These are phyloP conservation scores for Phymanthus crucifer DNA, from an alignment of 92 coral and sea anemone species.

Conservation along the genomic window DNA sequence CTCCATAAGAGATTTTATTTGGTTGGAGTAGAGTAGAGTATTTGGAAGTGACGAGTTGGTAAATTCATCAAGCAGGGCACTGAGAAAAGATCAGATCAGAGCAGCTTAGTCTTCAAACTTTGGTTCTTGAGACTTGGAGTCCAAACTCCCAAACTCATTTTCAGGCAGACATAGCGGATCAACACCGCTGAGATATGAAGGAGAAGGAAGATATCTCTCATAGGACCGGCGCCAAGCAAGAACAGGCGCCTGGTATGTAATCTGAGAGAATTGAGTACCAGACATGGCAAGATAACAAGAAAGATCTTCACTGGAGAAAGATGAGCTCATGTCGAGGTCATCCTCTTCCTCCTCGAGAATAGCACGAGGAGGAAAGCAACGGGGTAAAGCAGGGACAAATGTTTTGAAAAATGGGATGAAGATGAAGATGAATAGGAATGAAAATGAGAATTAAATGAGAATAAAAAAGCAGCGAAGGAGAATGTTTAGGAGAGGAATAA, in stretches of 20 bases:
- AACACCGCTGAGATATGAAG: constrained; percentile 23
- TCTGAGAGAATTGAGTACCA: constrained; percentile 4
- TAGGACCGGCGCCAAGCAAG: constrained; percentile 43
- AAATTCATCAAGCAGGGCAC: background rate
- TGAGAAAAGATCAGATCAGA: background rate
- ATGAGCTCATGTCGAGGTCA: constrained; percentile 2
- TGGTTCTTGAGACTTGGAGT: background rate
- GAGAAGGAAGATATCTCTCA: constrained; percentile 40
- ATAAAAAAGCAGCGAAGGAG: background rate
- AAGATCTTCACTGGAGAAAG: constrained; percentile 40
- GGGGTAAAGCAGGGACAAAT: background rate
- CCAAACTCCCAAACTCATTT: constrained; percentile 24
- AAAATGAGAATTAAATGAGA: background rate
- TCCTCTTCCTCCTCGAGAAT: constrained; percentile 46
- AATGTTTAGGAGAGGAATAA: too few species aligned
- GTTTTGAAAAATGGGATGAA: background rate
- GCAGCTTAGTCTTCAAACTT: constrained; percentile 3
- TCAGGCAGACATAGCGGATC: constrained; percentile 38
- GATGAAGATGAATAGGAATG: background rate
- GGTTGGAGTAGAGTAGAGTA: background rate
- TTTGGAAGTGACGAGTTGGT: background rate
- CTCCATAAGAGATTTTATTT: too few species aligned
- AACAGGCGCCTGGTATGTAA: constrained; percentile 3
- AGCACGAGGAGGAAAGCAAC: constrained; percentile 25
- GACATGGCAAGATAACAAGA: constrained; percentile 20